phyloP scores from a whole-genome alignment of 2,113 vertebrate genomes.

The Cercocebus atys region DNA sequence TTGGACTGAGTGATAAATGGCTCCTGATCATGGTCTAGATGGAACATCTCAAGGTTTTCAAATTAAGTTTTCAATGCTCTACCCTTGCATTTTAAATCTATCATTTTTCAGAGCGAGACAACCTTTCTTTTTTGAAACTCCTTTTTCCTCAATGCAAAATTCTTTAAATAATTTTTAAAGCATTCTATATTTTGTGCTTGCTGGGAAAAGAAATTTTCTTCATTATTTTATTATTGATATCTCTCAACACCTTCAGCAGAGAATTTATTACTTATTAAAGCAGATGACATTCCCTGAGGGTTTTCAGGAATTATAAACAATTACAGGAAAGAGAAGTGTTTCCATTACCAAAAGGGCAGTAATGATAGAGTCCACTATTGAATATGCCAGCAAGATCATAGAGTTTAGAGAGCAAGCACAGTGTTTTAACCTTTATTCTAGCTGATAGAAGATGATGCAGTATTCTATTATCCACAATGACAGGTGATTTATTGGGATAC shows the following conservation, averaged over 20 bases:
- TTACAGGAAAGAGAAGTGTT: slow-evolving; percentile 67
- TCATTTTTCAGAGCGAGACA: slow-evolving; percentile 71
- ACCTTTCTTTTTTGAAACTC: slow-evolving; percentile 57
- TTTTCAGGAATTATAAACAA: slow-evolving; percentile 77
- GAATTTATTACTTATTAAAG: slow-evolving; percentile 49
- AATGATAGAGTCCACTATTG: slow-evolving; percentile 17
- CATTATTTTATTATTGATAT: slow-evolving; percentile 26
- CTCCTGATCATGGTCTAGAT: not conserved
- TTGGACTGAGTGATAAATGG: slow-evolving; percentile 14
- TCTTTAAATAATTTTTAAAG: slow-evolving; percentile 68
- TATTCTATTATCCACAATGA: slow-evolving; percentile 79
- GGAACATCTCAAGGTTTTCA: slow-evolving; percentile 15
- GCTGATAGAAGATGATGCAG: slow-evolving; percentile 80
- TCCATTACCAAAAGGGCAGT: slow-evolving; percentile 62
- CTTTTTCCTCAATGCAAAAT: slow-evolving; percentile 60
- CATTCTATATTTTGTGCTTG: slow-evolving; percentile 55
- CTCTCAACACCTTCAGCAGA: slow-evolving; percentile 37
- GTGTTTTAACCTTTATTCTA: slow-evolving; percentile 73
- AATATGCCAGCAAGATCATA: slow-evolving; percentile 64
- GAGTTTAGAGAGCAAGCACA: slow-evolving; percentile 66
- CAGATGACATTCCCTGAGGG: not conserved
- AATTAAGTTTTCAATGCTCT: slow-evolving; percentile 55
- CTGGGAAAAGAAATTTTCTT: slow-evolving; percentile 46
- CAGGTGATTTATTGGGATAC: slow-evolving; percentile 82
- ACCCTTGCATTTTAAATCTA: slow-evolving; percentile 59